Evolutionary conservation across 1,140 invertebrate genomes (phyloP).

Genomic region (Bombus cullumanus): DNA sequence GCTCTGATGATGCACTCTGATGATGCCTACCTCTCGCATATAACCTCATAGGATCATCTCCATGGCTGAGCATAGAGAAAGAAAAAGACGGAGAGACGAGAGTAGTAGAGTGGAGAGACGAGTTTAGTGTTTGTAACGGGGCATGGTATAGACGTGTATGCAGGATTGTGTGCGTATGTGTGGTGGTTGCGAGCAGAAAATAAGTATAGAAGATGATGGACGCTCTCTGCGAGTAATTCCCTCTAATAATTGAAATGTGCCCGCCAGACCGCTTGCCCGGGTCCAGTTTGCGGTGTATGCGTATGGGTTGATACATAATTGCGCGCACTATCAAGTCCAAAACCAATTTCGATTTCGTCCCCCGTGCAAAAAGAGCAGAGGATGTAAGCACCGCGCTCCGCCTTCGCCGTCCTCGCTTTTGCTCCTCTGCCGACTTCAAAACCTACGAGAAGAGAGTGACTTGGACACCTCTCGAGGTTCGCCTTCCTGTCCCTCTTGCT

Average conservation of each 20-base stretch:
- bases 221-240: constrained; percentile 81
- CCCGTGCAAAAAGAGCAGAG: constrained; percentile 38
- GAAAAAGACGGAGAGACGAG: constrained; percentile 56
- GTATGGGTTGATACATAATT: constrained; percentile 68
- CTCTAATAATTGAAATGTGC: constrained; percentile 84
- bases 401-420: not conserved
- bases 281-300: constrained; percentile 69
- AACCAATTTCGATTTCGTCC: constrained; percentile 68
- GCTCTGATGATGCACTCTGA: constrained; percentile 82
- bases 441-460: not conserved
- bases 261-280: constrained; percentile 72
- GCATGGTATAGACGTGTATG: not conserved
- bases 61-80: constrained; percentile 62
- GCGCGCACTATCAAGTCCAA: constrained; percentile 66
- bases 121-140: constrained; percentile 67
- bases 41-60: constrained; percentile 81
- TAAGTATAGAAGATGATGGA: constrained; percentile 83
- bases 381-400: not conserved
- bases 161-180: not conserved
- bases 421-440: not conserved
- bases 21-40: constrained; percentile 74
- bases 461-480: not conserved
- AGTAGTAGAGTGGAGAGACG: constrained; percentile 40
- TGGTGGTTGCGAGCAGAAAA: constrained; percentile 79
- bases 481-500: too few species aligned